phyloP scores from a whole-genome alignment of 2,113 vertebrate species.

The Lophius piscatorius region DNA sequence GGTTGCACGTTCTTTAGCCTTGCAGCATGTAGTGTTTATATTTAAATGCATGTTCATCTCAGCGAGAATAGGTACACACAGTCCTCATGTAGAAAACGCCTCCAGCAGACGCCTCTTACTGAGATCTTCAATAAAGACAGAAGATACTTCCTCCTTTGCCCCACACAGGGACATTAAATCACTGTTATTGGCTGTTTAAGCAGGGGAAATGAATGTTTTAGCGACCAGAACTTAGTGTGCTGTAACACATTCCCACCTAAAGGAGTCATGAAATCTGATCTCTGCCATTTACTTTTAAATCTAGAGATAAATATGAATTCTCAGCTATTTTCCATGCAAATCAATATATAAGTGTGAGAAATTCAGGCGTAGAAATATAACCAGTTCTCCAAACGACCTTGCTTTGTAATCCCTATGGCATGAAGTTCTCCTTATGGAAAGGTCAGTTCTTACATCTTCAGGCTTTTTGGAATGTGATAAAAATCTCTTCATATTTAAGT shows the following conservation, averaged over 20 bases:
- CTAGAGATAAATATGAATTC: background rate
- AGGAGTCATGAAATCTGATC: background rate
- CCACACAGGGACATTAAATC: background rate
- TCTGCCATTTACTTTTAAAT: background rate
- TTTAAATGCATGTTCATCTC: background rate
- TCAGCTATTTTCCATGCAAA: slow-evolving; percentile 3
- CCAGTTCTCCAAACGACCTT: background rate
- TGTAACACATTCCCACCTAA: background rate
- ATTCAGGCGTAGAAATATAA: slow-evolving; percentile 4
- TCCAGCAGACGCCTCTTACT: background rate
- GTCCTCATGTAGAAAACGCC: background rate
- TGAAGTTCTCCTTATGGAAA: slow-evolving; percentile 7
- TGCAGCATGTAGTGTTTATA: background rate
- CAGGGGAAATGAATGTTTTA: background rate
- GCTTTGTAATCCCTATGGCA: background rate
- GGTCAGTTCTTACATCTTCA: slow-evolving; percentile 16
- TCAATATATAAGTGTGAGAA: slow-evolving; percentile 5
- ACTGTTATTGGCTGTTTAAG: background rate
- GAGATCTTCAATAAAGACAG: slow-evolving; percentile 6
- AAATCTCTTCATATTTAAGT: slow-evolving; percentile 7
- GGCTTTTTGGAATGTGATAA: slow-evolving; percentile 18
- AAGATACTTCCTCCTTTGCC: background rate
- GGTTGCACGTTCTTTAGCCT: background rate
- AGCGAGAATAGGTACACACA: background rate
- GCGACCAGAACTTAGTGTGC: slow-evolving; percentile 1